These are phyloP conservation scores for Meiosimyza decipiens DNA, from an alignment of 2,888 invertebrate species.

Conservation along the genomic window DNA sequence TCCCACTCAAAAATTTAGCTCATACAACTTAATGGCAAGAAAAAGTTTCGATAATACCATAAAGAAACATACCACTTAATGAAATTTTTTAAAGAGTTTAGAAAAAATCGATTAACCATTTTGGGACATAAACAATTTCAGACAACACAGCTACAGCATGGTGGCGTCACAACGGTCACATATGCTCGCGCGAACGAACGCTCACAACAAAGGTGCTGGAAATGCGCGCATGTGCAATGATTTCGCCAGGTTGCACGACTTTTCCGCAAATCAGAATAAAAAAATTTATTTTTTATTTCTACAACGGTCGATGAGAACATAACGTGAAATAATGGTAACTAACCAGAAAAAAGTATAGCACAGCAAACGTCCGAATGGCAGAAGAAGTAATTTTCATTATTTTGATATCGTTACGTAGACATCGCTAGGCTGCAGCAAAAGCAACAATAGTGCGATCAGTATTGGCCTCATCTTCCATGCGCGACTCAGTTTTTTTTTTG, in stretches of 20 bases:
- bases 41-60: too few species aligned
- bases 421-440: neutral
- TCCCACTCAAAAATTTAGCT: too few species aligned
- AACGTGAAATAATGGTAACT: neutral
- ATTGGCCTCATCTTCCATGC: neutral
- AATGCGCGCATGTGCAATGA: slow-evolving; percentile 27
- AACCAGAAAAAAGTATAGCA: neutral
- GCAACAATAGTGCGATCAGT: slow-evolving; percentile 14
- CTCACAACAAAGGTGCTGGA: neutral
- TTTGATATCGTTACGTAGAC: slow-evolving; percentile 27
- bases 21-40: too few species aligned
- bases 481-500: neutral
- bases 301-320: neutral
- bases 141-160: neutral
- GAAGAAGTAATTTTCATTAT: slow-evolving; percentile 26
- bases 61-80: too few species aligned
- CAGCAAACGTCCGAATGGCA: neutral
- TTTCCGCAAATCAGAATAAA: slow-evolving; percentile 27
- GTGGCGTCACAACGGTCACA: slow-evolving; percentile 23
- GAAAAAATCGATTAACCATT: too few species aligned
- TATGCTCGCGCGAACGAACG: neutral
- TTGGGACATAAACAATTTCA: too few species aligned
- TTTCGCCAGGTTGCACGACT: slow-evolving; percentile 27
- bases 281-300: neutral
- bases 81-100: too few species aligned